Base-by-base conservation (phyloP, 2,113 vertebrate genomes). In the Etheostoma cragini region DNA sequence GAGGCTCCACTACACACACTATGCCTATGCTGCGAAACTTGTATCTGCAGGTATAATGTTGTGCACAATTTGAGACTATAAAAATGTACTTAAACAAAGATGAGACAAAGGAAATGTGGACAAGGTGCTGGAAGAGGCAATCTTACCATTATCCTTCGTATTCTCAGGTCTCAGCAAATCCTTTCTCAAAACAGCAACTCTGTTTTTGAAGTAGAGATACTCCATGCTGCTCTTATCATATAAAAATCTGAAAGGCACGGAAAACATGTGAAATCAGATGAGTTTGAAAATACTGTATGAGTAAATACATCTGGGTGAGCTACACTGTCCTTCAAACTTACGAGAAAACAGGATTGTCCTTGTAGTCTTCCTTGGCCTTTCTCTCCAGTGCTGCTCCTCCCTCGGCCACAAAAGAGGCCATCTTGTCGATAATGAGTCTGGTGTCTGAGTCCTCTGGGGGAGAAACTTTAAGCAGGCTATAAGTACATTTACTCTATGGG, bases 401-500 rank as follows among this genome's bases (percentile, higher is more conserved):
- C 92, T 99, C 97, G 2, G 98, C 98, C 89, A 99, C 96, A 93
- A 98, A 98, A 73, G 94, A 94, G 86, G 98, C 98, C 96, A 99
- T 95, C 95, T 99, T 98, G 94, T 99, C 94, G 91, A 97, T 96
- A 92, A 99, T 96, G 80, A 96, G 96, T 76, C 96, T 95, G 87
- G 95, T 95, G 91, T 98, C 97, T 75, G 94, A 88, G 93, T 98
- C 98, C 97, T 98, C 97, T 99, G 98, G 98, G 96, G 98, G 98
- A 95, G 97, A 97, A 95, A 99, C 98, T 99, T 98, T 98, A 98
- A 98, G 97, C 96, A 97, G 94, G 95, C 96, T 97, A 97, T 99
- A 95, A 99, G 97, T 98, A 98, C 94, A 93, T 95, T 95, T 95
- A 94, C 91, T 96, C 93, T 95, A 95, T 85, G 89, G 93, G 93